Evolutionary conservation across 1,140 invertebrate genomes (phyloP).

Genomic region (Penaeus vannamei): DNA sequence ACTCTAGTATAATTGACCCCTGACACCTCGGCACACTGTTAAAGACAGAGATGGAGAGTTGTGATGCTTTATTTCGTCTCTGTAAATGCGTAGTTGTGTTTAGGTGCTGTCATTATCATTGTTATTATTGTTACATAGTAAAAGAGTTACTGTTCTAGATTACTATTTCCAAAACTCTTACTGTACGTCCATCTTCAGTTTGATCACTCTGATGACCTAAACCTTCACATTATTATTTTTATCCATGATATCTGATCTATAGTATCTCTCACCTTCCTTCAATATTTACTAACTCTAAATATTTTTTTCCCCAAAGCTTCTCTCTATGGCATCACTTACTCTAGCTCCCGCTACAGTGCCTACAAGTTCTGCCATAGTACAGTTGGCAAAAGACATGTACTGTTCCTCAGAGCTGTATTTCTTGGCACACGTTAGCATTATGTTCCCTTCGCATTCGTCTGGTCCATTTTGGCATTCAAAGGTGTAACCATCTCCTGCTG

Average conservation of each 20-base stretch:
- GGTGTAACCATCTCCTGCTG: constrained; percentile 64
- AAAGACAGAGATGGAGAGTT: background rate
- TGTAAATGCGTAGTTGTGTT: too few species aligned
- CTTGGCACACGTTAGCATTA: constrained; percentile 87
- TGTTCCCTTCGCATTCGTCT: constrained; percentile 86
- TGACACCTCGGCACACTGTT: constrained; percentile 22
- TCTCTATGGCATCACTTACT: background rate
- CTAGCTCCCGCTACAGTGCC: background rate
- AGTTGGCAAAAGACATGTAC: constrained; percentile 51
- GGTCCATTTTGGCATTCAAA: constrained; percentile 89
- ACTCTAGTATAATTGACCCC: constrained; percentile 77
- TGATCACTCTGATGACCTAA: background rate
- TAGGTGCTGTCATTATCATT: too few species aligned
- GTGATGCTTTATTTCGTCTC: too few species aligned
- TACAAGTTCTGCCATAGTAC: constrained; percentile 33
- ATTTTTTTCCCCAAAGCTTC: too few species aligned
- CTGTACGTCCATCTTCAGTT: background rate
- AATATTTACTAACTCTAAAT: too few species aligned
- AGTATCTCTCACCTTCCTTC: too few species aligned
- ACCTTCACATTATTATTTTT: background rate
- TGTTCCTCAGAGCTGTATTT: constrained; percentile 69
- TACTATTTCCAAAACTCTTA: background rate
- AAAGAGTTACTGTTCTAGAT: background rate
- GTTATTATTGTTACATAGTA: background rate
- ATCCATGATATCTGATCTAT: background rate